Base-by-base conservation (phyloP, 53 echinoderm and acorn worm genomes). In the Echinarachnius parma region DNA sequence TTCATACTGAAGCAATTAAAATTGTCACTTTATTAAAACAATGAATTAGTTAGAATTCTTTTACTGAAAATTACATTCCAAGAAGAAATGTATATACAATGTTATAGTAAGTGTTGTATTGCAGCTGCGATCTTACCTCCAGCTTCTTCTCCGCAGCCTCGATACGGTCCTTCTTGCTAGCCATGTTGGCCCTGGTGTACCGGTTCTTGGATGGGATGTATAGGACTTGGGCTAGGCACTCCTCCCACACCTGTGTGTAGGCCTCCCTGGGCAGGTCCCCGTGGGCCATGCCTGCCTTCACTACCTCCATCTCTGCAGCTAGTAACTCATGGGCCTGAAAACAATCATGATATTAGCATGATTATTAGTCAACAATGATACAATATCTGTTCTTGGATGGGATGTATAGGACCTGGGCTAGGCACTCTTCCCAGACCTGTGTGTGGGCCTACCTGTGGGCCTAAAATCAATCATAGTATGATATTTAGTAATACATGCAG, bases 361-460 rank as follows among this genome's bases (percentile, higher is more conserved):
- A n/a, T n/a, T n/a, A n/a, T n/a, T n/a, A n/a, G n/a, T n/a, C n/a
- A n/a, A n/a, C n/a, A n/a, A n/a, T n/a, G n/a, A n/a, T n/a, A n/a
- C n/a, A n/a, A n/a, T n/a, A n/a, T 21, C 89, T 76, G 36, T 93
- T 93, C 81, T 93, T 89, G 18, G 82, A 63, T 22, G 93, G 89
- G 4, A 93, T 84, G 69, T 86, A 93, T 39, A 93, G 60, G 3
- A 89, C 89, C 60, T 93, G 93, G 35, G 83, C 88, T 52, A 86
- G 89, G 31, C 93, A 93, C 46, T 93, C 93, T 22, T 93, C 93
- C 93, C 93, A 93, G 14, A 93, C 93, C 81, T 93, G 93, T 0
- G 76, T 76, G 83, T 89, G 89, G 0, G 93, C 89, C 39, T 89
- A 89, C 52, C 83, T 28, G 23, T 89, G 75, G 23, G n/a, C n/a